Evolutionary conservation across 2,888 invertebrate genomes (phyloP).

Genomic region (Trachelus stipa): DNA sequence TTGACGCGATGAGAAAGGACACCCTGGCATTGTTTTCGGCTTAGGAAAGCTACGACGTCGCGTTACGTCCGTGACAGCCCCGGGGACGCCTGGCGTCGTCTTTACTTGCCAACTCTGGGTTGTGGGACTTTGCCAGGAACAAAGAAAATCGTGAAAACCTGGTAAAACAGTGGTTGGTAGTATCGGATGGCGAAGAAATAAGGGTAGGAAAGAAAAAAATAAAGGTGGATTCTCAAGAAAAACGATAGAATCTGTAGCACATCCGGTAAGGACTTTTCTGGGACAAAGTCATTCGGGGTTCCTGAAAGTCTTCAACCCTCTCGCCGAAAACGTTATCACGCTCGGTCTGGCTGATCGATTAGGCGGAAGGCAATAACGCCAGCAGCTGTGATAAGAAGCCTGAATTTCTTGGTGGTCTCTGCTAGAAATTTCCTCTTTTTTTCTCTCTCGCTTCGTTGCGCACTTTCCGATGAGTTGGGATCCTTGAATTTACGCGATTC

Average conservation of each 20-base stretch:
- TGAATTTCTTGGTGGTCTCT: background rate
- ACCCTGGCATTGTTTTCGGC: slow-evolving; percentile 5
- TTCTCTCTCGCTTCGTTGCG: background rate
- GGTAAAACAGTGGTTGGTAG: too few species aligned
- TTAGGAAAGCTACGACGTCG: background rate
- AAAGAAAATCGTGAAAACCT: too few species aligned
- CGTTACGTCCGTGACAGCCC: background rate
- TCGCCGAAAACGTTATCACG: slow-evolving; percentile 42
- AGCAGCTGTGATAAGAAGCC: slow-evolving; percentile 22
- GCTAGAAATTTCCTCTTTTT: too few species aligned
- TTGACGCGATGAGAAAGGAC: background rate
- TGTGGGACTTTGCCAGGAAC: background rate
- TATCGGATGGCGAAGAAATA: too few species aligned
- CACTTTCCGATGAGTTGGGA: too few species aligned
- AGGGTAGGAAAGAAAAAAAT: too few species aligned
- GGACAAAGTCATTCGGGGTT: too few species aligned
- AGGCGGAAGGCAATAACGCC: slow-evolving; percentile 53
- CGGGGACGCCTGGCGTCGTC: background rate
- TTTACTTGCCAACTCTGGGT: background rate
- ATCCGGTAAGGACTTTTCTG: too few species aligned
- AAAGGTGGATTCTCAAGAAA: too few species aligned
- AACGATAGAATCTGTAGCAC: too few species aligned
- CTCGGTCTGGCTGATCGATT: slow-evolving; percentile 47
- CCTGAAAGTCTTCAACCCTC: background rate
- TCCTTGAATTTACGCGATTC: too few species aligned